These are phyloP conservation scores for Chiroxiphia lanceolata DNA, from an alignment of 2,797 vertebrate species.

Conservation along the genomic window DNA sequence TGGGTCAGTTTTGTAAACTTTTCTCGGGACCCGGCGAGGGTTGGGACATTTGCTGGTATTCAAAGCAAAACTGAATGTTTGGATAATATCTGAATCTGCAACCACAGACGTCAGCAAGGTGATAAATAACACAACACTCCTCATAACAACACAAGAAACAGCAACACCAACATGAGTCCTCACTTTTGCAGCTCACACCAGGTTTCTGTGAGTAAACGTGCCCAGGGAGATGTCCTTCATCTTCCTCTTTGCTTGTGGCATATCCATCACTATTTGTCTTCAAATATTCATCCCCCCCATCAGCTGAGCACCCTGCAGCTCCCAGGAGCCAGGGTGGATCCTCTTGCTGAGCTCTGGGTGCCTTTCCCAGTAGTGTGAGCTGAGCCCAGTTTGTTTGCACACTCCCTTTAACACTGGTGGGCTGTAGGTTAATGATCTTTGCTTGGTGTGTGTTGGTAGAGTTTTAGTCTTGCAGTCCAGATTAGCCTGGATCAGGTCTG, in stretches of 20 bases:
- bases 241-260: neutral
- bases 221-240: neutral
- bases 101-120: neutral
- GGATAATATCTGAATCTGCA: neutral
- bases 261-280: neutral
- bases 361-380: neutral
- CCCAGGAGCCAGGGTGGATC: neutral
- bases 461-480: neutral
- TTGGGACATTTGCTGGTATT: neutral
- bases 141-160: neutral
- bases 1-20: neutral
- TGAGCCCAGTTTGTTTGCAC: neutral
- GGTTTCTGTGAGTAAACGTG: rapidly evolving
- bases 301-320: neutral
- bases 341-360: neutral
- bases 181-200: neutral
- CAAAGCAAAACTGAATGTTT: neutral
- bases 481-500: neutral
- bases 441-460: neutral
- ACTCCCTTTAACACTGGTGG: neutral
- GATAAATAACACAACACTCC: neutral
- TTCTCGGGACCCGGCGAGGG: rapidly evolving
- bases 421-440: neutral
- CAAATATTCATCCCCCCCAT: too few species aligned
- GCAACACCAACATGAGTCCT: neutral